Base-by-base conservation (phyloP, 2,888 invertebrate genomes). In the Atethmia centrago region DNA sequence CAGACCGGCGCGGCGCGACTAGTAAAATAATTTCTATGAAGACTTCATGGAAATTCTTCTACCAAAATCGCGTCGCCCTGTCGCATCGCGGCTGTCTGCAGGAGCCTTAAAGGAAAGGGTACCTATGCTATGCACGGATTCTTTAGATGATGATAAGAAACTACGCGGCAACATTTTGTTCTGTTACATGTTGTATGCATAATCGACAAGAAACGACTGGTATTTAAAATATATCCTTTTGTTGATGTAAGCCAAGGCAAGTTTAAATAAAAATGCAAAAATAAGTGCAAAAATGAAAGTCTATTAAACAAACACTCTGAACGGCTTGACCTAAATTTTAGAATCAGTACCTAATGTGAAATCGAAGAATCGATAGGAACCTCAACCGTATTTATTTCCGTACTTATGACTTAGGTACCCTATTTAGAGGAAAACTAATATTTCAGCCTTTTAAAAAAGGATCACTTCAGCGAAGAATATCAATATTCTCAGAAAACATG, bases 241-340 rank as follows among this genome's bases (percentile, higher is more conserved):
- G 47, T 21, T 42, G 14, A 49, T 40, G 45, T 56, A 51, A 56
- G 75, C 51, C 56, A 74, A 78, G 66, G 63, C 25, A 58, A 67
- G 21, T 55, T 67, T 40, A 63, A 75, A 53, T 31, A 45, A 80
- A 56, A 66, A 49, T 62, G 36, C 31, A 40, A 62, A 62, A 36
- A 49, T 28, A n/a, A 67, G 28, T 36, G 47, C 76, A 67, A 40
- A 62, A 78, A 66, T 63, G 81, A 66, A 75, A 75, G 65, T 80
- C 19, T 47, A 42, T 12, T 36, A 10, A 55, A 74, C 19, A 55
- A n/a, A 56, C 12, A 51, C 19, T 59, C 31, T 56, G 56, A 21
- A 53, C 19, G 28, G 49, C 40, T 66, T 77, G 77, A 70, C 79
- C 77, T 77, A 62, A 56, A 62, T 76, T 61, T n/a, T 59, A 28